phyloP scores from a whole-genome alignment of 2,888 invertebrate genomes.

The Diarsia mendica region DNA sequence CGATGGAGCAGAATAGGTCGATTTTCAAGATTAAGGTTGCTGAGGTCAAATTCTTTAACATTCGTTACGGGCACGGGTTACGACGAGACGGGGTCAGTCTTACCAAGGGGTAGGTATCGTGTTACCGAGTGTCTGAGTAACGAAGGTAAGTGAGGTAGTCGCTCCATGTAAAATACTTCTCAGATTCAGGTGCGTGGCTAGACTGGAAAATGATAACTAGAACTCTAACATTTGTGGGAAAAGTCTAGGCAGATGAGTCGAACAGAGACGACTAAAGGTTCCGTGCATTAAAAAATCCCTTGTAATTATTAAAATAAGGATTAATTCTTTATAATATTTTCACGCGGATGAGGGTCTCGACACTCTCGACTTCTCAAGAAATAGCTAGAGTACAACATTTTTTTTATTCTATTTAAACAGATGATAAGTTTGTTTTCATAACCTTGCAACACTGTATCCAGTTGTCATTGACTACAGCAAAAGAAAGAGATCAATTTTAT shows the following conservation, averaged over 20 bases:
- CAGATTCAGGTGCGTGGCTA: neutral
- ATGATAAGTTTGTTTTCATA: conserved; percentile 23
- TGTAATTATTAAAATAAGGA: no score
- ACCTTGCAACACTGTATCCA: conserved; percentile 45
- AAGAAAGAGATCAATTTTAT: conserved; percentile 73
- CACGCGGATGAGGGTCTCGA: no score
- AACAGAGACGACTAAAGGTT: no score
- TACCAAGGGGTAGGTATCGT: neutral
- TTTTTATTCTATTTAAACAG: neutral
- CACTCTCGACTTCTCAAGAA: no score
- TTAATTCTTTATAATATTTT: no score
- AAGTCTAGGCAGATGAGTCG: neutral
- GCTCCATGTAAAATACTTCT: neutral
- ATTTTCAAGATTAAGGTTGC: neutral
- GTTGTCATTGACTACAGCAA: conserved; percentile 62
- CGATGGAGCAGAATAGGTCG: neutral
- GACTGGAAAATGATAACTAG: neutral
- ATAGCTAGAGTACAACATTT: no score
- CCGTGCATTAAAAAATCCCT: no score
- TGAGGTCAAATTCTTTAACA: neutral
- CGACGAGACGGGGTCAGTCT: neutral
- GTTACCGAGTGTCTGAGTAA: neutral
- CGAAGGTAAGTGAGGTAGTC: neutral
- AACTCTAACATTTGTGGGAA: neutral
- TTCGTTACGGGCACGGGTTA: no score